Evolutionary conservation across 2,113 vertebrate genomes (phyloP).

Genomic region (Corythoichthys haematopterus): DNA sequence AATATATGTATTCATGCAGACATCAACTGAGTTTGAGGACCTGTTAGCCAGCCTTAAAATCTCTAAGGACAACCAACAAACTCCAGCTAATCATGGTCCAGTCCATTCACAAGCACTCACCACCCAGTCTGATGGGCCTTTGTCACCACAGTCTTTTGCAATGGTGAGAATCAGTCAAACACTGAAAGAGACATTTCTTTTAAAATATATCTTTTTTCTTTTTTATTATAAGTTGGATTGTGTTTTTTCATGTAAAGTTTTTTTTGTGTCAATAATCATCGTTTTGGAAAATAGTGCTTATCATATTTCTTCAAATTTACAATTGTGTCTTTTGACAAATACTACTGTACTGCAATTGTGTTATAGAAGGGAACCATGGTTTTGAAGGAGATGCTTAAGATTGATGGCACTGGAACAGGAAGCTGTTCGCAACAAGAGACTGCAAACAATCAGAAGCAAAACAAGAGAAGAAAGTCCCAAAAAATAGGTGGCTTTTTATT

Average conservation of each 20-base stretch:
- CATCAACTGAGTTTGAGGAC: slow-evolving; percentile 79
- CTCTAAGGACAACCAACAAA: slow-evolving; percentile 72
- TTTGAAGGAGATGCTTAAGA: slow-evolving; percentile 98
- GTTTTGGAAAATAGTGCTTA: too few relatives aligned
- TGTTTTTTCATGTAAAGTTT: too few relatives aligned
- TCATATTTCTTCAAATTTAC: not conserved
- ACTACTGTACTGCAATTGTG: slow-evolving; percentile 4
- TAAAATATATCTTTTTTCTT: not conserved
- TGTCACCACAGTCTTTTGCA: slow-evolving; percentile 94
- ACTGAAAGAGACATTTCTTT: not conserved
- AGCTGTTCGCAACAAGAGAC: slow-evolving; percentile 57
- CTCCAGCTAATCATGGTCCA: slow-evolving; percentile 25
- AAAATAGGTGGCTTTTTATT: slow-evolving; percentile 77
- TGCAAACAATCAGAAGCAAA: slow-evolving; percentile 64
- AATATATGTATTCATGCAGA: slow-evolving; percentile 49
- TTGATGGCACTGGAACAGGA: slow-evolving; percentile 76
- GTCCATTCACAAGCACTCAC: slow-evolving; percentile 44
- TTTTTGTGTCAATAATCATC: not conserved
- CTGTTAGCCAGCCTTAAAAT: slow-evolving; percentile 85
- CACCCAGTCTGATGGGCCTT: slow-evolving; percentile 73
- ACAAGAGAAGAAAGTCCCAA: slow-evolving; percentile 77
- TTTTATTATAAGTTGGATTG: not conserved
- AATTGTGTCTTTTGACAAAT: not conserved
- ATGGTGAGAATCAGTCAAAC: slow-evolving; percentile 71
- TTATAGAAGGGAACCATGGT: slow-evolving; percentile 89